phyloP scores from a whole-genome alignment of 2,113 vertebrate species.

The Dascyllus trimaculatus region DNA sequence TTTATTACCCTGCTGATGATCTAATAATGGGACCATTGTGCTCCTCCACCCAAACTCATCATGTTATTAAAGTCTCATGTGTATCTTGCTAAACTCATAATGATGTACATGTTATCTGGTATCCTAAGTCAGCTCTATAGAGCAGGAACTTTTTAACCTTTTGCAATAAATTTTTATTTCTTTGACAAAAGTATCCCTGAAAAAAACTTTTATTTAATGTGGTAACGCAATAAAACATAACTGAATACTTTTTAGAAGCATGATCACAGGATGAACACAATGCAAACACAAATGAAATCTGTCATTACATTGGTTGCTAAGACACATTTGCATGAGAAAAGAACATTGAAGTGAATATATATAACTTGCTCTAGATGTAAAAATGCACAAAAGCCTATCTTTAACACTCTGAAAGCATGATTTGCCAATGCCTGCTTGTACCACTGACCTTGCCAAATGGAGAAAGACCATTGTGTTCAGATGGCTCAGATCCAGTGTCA shows the following conservation, averaged over 20 bases:
- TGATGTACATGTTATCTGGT: not conserved
- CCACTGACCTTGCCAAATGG: slow-evolving; percentile 90
- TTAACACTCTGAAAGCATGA: not conserved
- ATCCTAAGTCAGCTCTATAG: not conserved
- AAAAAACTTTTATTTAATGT: not conserved
- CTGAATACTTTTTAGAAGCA: not conserved
- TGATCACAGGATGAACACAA: not conserved
- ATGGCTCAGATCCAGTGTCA: slow-evolving; percentile 78
- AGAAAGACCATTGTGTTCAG: slow-evolving; percentile 87
- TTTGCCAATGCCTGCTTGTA: not conserved
- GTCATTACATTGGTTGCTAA: no score
- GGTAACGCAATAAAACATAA: not conserved
- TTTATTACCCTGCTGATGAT: no score
- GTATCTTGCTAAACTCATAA: not conserved
- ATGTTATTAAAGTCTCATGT: not conserved
- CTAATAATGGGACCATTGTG: no score
- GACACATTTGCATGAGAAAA: not conserved
- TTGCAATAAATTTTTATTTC: not conserved
- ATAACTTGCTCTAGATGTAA: not conserved
- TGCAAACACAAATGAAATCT: not conserved
- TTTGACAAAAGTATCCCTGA: no score
- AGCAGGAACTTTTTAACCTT: not conserved
- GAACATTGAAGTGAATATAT: not conserved
- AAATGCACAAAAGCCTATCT: no score
- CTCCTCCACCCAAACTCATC: no score